Conservation (phyloP, 2,797 vertebrate species). For the Ambastaia sidthimunki region DNA sequence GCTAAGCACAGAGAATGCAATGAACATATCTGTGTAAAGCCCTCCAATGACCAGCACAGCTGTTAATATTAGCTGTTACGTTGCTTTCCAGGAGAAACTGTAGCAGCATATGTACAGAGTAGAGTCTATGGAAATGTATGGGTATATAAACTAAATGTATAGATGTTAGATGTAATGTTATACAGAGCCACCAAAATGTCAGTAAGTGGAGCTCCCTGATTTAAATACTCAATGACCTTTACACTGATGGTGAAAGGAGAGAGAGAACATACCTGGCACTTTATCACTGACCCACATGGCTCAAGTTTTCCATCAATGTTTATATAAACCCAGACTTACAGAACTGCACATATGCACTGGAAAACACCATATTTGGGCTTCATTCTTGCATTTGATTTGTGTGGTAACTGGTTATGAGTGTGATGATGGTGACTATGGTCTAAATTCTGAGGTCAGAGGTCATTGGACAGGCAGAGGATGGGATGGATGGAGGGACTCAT, state of each 20-base stretch:
- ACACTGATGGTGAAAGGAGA: slow-evolving; percentile 18
- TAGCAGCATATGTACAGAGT: background rate
- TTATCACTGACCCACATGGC: slow-evolving; percentile 4
- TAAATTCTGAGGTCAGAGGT: slow-evolving; percentile 35
- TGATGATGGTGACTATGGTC: slow-evolving; percentile 8
- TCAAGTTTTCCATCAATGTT: background rate
- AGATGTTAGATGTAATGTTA: background rate
- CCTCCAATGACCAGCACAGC: slow-evolving; percentile 39
- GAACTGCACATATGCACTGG: background rate
- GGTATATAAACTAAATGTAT: slow-evolving; percentile 1
- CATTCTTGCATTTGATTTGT: background rate
- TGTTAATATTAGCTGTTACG: slow-evolving; percentile 24
- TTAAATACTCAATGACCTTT: slow-evolving; percentile 30
- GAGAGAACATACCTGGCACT: slow-evolving; percentile 15
- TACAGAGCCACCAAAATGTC: background rate
- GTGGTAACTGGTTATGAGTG: background rate
- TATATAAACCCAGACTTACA: background rate
- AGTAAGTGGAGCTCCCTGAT: background rate
- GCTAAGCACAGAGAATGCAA: slow-evolving; percentile 48
- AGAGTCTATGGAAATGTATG: background rate
- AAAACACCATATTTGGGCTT: background rate
- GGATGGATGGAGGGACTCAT: slow-evolving; percentile 49
- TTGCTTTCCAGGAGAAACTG: slow-evolving; percentile 22
- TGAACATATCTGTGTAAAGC: slow-evolving; percentile 41
- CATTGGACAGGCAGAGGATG: slow-evolving; percentile 48